phyloP scores from a whole-genome alignment of 2,888 invertebrate species.

The Tethea ocularis region DNA sequence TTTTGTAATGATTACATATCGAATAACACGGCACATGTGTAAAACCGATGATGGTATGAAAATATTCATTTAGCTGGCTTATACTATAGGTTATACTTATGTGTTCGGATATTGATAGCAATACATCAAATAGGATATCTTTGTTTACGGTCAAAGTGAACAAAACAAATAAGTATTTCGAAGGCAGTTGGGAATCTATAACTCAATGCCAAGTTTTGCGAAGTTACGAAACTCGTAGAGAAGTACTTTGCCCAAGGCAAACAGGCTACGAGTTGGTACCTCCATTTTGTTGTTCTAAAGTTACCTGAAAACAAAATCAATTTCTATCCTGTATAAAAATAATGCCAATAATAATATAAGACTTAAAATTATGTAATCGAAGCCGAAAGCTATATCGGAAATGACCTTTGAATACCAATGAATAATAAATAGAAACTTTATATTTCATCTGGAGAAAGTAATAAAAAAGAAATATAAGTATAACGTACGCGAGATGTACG shows the following conservation, averaged over 20 bases:
- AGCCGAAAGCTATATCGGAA: neutral
- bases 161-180: constrained; percentile 80
- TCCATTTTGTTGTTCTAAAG: constrained; percentile 65
- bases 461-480: neutral
- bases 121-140: constrained; percentile 64
- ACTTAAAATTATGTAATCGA: neutral
- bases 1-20: neutral
- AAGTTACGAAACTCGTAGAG: constrained; percentile 71
- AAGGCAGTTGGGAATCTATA: constrained; percentile 80
- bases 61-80: neutral
- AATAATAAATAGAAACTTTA: neutral
- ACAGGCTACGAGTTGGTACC: constrained; percentile 61
- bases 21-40: neutral
- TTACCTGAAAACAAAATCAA: constrained; percentile 77
- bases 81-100: too few species aligned
- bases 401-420: constrained; percentile 7
- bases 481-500: neutral
- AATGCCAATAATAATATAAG: constrained; percentile 8
- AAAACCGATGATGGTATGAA: neutral
- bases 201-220: constrained; percentile 79
- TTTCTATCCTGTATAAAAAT: constrained; percentile 17
- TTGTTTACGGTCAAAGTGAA: constrained; percentile 75
- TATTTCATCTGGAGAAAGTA: neutral
- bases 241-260: constrained; percentile 67
- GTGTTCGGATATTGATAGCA: constrained; percentile 30